Evolutionary conservation across 2,888 invertebrate genomes (phyloP).

Genomic region (Apamea epomidion): DNA sequence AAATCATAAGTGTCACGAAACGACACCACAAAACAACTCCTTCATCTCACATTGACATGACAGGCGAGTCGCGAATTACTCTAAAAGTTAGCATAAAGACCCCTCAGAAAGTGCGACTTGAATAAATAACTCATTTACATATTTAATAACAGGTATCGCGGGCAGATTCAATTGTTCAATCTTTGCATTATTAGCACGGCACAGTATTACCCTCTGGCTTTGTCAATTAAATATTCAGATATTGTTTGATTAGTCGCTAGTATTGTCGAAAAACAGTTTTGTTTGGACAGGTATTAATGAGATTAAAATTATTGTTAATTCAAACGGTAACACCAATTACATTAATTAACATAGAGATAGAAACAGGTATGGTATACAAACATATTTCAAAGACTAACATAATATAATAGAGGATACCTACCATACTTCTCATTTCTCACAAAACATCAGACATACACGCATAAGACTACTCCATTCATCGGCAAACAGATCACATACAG

Average conservation of each 20-base stretch:
- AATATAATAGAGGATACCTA: too few species aligned
- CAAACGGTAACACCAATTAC: too few species aligned
- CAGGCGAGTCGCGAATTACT: slow-evolving; percentile 67
- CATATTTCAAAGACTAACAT: too few species aligned
- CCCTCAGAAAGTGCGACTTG: slow-evolving; percentile 78
- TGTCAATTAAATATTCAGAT: slow-evolving; percentile 85
- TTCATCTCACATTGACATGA: slow-evolving; percentile 65
- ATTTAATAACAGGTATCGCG: slow-evolving; percentile 88
- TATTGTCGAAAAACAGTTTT: slow-evolving; percentile 33
- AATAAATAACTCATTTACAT: slow-evolving; percentile 90
- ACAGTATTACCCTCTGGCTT: slow-evolving; percentile 81
- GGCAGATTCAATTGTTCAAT: slow-evolving; percentile 84
- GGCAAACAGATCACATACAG: too few species aligned
- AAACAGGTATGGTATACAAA: too few species aligned
- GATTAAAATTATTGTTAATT: neutral
- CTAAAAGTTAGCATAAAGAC: slow-evolving; percentile 72
- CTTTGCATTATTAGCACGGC: slow-evolving; percentile 84
- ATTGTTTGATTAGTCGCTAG: slow-evolving; percentile 79
- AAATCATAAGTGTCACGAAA: slow-evolving; percentile 6
- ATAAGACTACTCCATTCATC: too few species aligned
- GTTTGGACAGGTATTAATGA: neutral
- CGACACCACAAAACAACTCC: slow-evolving; percentile 13
- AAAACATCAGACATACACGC: too few species aligned
- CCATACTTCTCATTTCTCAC: too few species aligned
- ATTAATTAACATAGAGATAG: too few species aligned